These are phyloP conservation scores for Hydropotes inermis DNA, from an alignment of 2,113 vertebrate genomes.

Conservation along the genomic window DNA sequence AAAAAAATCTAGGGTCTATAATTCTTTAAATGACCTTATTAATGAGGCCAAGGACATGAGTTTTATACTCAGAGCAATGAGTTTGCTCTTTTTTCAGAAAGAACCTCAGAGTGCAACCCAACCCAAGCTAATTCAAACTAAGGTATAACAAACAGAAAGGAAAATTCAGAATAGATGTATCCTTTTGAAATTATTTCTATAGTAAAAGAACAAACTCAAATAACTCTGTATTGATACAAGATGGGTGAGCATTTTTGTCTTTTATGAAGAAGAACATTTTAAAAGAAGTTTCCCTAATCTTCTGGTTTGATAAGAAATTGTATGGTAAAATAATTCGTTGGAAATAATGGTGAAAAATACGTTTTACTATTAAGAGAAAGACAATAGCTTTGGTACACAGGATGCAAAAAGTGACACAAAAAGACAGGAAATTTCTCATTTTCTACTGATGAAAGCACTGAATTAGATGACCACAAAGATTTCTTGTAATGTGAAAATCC, in stretches of 20 bases:
- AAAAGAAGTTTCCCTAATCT: not conserved
- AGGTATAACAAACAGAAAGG: not conserved
- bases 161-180: not conserved
- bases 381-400: not conserved
- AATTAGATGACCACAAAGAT: not conserved
- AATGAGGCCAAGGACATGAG: not conserved
- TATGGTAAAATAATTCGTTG: not conserved
- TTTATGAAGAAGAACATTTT: not conserved
- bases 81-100: not conserved
- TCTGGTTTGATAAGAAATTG: not conserved
- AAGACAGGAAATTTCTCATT: not conserved
- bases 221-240: not conserved
- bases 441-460: not conserved
- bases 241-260: not conserved
- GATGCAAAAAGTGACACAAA: not conserved
- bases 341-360: not conserved
- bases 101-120: not conserved
- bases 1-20: not conserved
- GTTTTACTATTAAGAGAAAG: not conserved
- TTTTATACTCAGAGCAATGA: not conserved
- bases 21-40: not conserved
- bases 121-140: not conserved
- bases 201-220: not conserved
- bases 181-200: not conserved
- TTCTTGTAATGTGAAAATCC: not conserved